A percentile compares a stretch with the other conserved stretches of the same genome.
phyloP scores from a whole-genome alignment of 2,888 invertebrate species.

The Noctua pronuba region DNA sequence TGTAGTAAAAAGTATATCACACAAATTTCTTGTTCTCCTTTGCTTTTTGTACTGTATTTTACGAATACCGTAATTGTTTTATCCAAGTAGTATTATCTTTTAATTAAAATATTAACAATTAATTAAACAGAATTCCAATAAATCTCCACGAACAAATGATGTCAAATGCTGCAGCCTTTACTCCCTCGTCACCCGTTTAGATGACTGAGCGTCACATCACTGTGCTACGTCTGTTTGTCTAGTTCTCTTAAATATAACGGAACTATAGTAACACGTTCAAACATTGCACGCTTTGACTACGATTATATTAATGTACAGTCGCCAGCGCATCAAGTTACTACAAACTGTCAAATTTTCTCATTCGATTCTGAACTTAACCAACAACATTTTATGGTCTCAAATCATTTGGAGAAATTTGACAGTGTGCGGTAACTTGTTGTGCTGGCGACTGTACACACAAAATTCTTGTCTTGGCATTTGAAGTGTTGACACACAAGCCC shows the following conservation, averaged over 20 bases:
- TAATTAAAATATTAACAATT: neutral
- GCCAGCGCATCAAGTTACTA: too few relatives aligned
- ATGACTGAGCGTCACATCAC: slow-evolving; percentile 41
- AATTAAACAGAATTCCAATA: neutral
- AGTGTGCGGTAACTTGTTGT: too few relatives aligned
- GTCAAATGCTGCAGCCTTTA: slow-evolving; percentile 1
- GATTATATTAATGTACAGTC: slow-evolving; percentile 1
- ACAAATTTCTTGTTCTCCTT: neutral
- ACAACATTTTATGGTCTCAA: too few relatives aligned
- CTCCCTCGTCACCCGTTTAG: slow-evolving; percentile 23
- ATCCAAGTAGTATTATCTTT: neutral
- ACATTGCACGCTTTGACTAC: slow-evolving; percentile 33
- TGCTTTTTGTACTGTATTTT: neutral
- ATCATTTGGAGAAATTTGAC: too few relatives aligned
- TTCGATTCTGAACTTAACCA: too few relatives aligned
- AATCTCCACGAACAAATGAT: neutral
- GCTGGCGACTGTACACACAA: neutral
- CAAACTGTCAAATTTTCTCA: too few relatives aligned
- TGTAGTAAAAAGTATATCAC: too few relatives aligned
- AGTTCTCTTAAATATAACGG: slow-evolving; percentile 22
- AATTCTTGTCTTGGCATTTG: neutral
- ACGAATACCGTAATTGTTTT: neutral
- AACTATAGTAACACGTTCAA: slow-evolving; percentile 12
- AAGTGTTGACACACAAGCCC: neutral
- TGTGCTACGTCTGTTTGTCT: slow-evolving; percentile 23